Base-by-base conservation (phyloP, 2,113 vertebrate genomes). In the Pollimyrus isidori region DNA sequence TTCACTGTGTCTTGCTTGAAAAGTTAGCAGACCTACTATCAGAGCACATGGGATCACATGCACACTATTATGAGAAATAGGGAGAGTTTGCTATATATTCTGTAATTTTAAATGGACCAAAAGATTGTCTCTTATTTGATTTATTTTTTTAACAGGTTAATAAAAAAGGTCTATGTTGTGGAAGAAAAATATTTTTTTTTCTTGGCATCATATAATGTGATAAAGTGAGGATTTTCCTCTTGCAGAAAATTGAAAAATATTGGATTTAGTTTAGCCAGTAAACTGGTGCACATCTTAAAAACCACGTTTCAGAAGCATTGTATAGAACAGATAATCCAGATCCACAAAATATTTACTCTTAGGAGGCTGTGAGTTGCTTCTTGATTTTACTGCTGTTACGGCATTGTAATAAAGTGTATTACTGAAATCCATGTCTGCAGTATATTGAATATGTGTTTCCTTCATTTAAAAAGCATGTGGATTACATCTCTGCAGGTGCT, bases 161-260 rank as follows among this genome's bases (percentile, higher is more conserved):
- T 26, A 69, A 69, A 69, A 65, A 11, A 69, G 62, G 62, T 69
- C 62, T 4, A 26, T 30, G 26, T 69, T 69, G n/a, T 69, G n/a
- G 62, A 69, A 30, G 10, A 69, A 69, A 30, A 65, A 65, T 26
- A 65, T 45, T 2, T 52, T n/a, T 65, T 26, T 65, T 69, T 69
- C 62, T 69, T 69, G 62, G 10, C n/a, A 69, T 69, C 30, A 69
- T 69, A 69, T n/a, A n/a, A 86, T 86, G 85, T 86, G 23, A 86
- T 52, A 52, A 86, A 52, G 85, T 53, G 85, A 86, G 49, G 85
- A 52, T 86, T 52, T 86, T 86, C 45, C 85, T 52, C 48, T 86
- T 52, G 49, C n/a, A 50, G 49, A 53, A 86, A 52, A 86, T 30
- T 86, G 49, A 86, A 86, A 86, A 86, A 48, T 35, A 86, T 52